Evolutionary conservation across 2,113 vertebrate species (phyloP), one percentile per base, ranked within the genome.

Genomic region (Corythornis cristatus): DNA sequence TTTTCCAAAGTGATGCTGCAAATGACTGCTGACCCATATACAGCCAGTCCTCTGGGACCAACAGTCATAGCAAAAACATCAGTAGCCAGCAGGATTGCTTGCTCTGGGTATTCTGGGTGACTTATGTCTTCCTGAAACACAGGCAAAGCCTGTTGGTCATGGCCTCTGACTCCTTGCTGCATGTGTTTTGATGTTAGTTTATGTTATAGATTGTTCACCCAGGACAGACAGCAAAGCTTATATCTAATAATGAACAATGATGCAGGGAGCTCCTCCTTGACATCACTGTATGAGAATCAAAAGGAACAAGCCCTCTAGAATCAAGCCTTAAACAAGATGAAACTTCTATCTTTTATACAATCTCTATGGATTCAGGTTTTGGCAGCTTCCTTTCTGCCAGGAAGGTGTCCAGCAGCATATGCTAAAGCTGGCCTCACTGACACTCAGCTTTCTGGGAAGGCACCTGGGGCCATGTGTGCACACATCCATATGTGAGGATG

Each of bases 281-380:
- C 0, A 0, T 53, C n/a, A 18, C 8, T 42, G 50, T 68, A 65
- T 23, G 19, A 65, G 16, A 77, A 72, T 19, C 26, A 66, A 89
- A 71, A 78, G 6, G 5, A 89, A 7, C 6, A 64, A 51, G n/a
- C 3, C 23, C 7, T 64, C 12, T 31, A 82, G 40, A 66, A 78
- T 10, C 0, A 1, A 88, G 10, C 14, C 37, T 61, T 17, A 75
- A 46, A 37, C 9, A 50, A 74, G 12, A 12, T 37, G 53, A 80
- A 75, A 62, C 0, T 73, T 76, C 15, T 35, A 2, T 15, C 28
- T 20, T 70, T 73, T 33, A 12, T 21, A 14, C 7, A 15, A 22
- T 54, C 31, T 53, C 35, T 62, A 26, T 68, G 29, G 33, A 45
- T 48, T 51, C 1, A 4, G 15, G 21, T 68, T 92, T 82, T 61